These are phyloP conservation scores for Turritopsis dohrnii DNA, from an alignment of 30 jellyfish, hydroid and myxozoan genomes.

Conservation along the genomic window DNA sequence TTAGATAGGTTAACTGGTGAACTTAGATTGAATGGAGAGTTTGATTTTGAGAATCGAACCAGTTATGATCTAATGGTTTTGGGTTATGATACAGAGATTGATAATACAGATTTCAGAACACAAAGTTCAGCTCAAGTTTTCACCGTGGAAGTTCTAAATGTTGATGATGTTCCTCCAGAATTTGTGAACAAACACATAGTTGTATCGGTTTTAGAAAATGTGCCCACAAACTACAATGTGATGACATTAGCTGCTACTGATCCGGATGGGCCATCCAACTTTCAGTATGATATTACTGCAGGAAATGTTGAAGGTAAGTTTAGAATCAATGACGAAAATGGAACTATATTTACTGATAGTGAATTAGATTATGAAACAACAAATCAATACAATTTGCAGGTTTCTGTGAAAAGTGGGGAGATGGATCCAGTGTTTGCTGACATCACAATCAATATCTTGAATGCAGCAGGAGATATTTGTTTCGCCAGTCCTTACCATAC, in stretches of 20 bases:
- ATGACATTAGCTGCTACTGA: constrained; percentile 2
- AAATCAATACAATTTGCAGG: background rate
- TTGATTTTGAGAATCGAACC: background rate
- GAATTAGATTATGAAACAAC: background rate
- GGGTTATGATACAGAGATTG: background rate
- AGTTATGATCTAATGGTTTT: background rate
- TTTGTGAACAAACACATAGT: background rate
- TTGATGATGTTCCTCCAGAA: constrained; percentile 8
- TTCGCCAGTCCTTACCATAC: background rate
- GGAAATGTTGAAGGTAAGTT: background rate
- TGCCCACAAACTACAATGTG: background rate
- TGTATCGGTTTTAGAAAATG: background rate
- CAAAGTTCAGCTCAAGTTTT: background rate
- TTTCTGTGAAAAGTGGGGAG: background rate
- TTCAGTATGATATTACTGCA: background rate
- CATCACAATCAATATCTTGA: background rate
- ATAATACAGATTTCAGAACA: background rate
- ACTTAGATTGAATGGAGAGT: background rate
- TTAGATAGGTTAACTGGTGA: background rate
- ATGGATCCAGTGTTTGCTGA: background rate
- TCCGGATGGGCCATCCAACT: constrained; percentile 8
- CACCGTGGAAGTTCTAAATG: background rate
- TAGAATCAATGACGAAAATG: background rate
- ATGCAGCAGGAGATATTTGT: background rate
- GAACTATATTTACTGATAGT: background rate